Conservation (phyloP, 2,113 vertebrate genomes). For the Grammomys surdaster region DNA sequence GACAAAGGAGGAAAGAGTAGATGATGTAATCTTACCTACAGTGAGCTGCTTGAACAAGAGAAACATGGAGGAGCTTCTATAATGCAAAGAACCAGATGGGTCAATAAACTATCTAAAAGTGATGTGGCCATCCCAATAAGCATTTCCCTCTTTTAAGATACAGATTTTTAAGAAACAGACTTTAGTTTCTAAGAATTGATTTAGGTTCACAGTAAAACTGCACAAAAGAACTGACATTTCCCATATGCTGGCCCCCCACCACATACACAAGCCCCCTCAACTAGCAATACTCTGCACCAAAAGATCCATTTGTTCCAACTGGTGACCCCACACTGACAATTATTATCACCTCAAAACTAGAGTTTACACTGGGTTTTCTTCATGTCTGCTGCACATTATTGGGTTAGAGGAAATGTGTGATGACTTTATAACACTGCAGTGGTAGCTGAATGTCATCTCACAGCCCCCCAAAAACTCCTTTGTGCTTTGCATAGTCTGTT, state of each 20-base stretch:
- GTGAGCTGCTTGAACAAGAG: neutral
- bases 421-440: too few species aligned
- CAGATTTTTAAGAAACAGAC: neutral
- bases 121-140: neutral
- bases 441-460: neutral
- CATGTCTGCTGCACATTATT: neutral
- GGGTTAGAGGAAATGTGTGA: neutral
- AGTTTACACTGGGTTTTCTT: neutral
- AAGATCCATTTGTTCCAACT: fast-evolving
- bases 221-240: neutral
- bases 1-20: neutral
- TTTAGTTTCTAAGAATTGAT: neutral
- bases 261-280: neutral
- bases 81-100: constrained; percentile 1
- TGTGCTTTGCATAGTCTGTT: neutral
- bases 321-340: neutral
- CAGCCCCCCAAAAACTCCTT: neutral
- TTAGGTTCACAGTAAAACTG: constrained; percentile 23
- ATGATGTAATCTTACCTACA: neutral
- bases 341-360: neutral
- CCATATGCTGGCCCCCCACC: fast-evolving
- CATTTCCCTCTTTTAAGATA: neutral
- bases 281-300: fast-evolving
- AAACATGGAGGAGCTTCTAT: neutral
- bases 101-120: neutral